Percentiles rank a stretch among this genome's conserved stretches.
Evolutionary conservation across 2,113 vertebrate genomes (phyloP).

Genomic region (Donacobius atricapilla): DNA sequence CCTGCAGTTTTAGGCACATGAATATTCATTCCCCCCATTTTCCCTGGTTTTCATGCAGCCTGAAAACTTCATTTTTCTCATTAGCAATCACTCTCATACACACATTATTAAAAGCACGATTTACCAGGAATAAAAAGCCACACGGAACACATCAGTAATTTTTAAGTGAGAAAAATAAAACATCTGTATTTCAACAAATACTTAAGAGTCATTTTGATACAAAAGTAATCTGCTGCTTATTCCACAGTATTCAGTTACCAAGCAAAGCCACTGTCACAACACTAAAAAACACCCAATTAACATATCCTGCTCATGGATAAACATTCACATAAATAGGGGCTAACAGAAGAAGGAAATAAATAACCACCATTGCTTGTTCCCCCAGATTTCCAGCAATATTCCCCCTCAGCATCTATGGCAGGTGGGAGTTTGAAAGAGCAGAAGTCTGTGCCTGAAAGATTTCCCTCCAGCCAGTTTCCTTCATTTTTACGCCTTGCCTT

Average conservation of each 20-base stretch:
- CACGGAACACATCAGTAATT: not conserved
- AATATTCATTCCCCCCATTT: not conserved
- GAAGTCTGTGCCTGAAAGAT: not conserved
- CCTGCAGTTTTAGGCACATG: not conserved
- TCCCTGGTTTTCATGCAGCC: not conserved
- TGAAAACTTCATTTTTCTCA: slow-evolving; percentile 5
- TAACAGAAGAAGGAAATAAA: slow-evolving; percentile 19
- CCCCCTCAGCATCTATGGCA: not conserved
- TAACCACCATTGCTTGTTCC: not conserved
- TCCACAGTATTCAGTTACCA: not conserved
- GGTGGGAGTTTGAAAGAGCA: not conserved
- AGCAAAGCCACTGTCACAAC: slow-evolving; percentile 10
- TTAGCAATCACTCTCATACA: slow-evolving; percentile 8
- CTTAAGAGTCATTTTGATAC: slow-evolving; percentile 34
- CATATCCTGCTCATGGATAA: not conserved
- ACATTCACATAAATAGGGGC: slow-evolving; percentile 24
- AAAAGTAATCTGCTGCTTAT: slow-evolving; percentile 33
- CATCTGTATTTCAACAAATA: slow-evolving; percentile 63
- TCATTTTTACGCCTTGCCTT: not conserved
- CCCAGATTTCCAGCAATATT: not conserved
- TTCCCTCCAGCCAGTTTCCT: not conserved
- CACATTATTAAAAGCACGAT: not conserved
- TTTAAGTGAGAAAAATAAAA: slow-evolving; percentile 63
- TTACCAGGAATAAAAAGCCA: not conserved
- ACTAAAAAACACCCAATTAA: not conserved